Base-by-base conservation (phyloP, 2,113 vertebrate species). In the Oreochromis spilurus region DNA sequence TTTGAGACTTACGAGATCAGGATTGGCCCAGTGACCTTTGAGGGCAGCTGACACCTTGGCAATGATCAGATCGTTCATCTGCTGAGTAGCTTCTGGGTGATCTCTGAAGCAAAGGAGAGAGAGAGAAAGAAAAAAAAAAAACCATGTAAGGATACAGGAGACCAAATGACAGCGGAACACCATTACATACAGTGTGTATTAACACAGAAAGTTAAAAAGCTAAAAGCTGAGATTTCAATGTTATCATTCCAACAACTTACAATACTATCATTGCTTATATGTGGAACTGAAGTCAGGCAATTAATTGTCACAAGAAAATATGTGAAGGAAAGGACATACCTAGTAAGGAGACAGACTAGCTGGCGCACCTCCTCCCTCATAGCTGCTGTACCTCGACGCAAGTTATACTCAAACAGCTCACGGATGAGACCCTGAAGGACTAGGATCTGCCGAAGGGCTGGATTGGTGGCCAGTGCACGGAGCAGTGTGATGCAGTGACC, bases 1-100 rank as follows among this genome's bases (percentile, higher is more conserved):
- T 70, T 4, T 19, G 54, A 19, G 14, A 92, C 97, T 93, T 96
- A 99, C 99, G 97, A 99, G 91, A 88, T 99, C 98, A 43, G 99
- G 99, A 88, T 99, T 99, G 75, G 99, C 98, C 98, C 98, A 98
- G 88, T 99, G 99, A 80, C 99, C 98, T 94, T 99, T 99, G 79
- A 99, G 96, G 50, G 99, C 99, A 1, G 98, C 96, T 1, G 98
- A 99, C 87, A 99, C 99, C 89, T 99, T 99, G 84, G 97, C 97
- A 8, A 99, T 98, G 88, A 99, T 99, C 77, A 99, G 96, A 88
- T 99, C 98, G 16, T 99, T 99, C 99, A 99, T 98, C 87, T 99
- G 98, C 87, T 99, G 98, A 2, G 99, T 99, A 92, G 99, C 99
- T 90, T 99, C 99, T 26, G 98, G 97, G 87, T 99, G 98, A 96